These are phyloP conservation scores for Takifugu ocellatus DNA, from an alignment of 2,797 vertebrate genomes.

Conservation along the genomic window DNA sequence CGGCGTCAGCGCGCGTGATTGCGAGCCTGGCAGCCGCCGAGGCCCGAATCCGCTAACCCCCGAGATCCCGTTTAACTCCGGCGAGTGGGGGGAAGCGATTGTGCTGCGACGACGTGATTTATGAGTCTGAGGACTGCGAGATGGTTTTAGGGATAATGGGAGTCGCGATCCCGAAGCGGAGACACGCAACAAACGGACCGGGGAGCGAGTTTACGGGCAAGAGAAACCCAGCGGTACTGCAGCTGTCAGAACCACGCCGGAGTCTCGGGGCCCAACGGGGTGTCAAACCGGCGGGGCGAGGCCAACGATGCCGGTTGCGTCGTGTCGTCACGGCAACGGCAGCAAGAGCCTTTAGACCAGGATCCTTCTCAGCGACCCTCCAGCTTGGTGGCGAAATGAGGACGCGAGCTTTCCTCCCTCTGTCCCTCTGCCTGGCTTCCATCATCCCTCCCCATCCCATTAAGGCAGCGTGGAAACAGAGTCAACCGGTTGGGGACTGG, in stretches of 20 bases:
- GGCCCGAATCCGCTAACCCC: conserved; percentile 16
- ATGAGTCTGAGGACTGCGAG: conserved; percentile 13
- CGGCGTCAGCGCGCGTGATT: background rate
- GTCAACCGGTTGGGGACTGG: conserved; percentile 56
- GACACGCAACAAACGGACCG: conserved; percentile 3
- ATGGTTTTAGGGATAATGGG: conserved; percentile 12
- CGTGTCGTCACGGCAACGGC: too few relatives aligned
- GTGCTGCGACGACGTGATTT: conserved; percentile 21
- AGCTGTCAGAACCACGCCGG: background rate
- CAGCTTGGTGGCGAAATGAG: conserved; percentile 51
- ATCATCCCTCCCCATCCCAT: conserved; percentile 47
- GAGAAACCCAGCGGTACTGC: too few relatives aligned
- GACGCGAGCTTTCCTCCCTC: conserved; percentile 24
- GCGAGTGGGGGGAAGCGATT: conserved; percentile 22
- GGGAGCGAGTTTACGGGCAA: background rate
- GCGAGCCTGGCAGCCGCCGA: conserved; percentile 26
- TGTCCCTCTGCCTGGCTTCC: conserved; percentile 11
- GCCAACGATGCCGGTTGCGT: too few relatives aligned
- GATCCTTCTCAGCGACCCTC: background rate
- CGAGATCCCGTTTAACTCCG: conserved; percentile 15
- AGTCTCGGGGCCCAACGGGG: background rate
- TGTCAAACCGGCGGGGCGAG: too few relatives aligned
- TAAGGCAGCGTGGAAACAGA: conserved; percentile 52
- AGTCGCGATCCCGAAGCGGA: conserved; percentile 1
- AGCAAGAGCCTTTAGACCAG: too few relatives aligned